Percentiles rank a stretch among this genome's conserved stretches.
These are phyloP conservation scores for Nerophis ophidion DNA, from an alignment of 2,113 vertebrate species.

Conservation along the genomic window DNA sequence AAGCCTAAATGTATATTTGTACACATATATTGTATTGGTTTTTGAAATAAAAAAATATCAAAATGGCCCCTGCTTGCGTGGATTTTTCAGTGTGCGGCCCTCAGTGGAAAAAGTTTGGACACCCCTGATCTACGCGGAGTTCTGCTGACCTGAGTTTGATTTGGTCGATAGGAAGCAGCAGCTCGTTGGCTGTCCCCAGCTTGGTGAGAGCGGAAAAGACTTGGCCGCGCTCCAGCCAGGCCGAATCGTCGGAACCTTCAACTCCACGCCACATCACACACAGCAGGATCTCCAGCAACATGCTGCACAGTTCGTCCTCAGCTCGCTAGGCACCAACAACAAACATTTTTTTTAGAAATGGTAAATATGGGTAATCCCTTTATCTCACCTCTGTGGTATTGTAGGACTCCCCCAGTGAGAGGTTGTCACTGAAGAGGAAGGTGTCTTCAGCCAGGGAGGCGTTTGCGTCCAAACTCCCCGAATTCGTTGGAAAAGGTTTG, in stretches of 20 bases:
- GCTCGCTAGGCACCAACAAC: constrained; percentile 56
- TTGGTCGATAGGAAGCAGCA: constrained; percentile 86
- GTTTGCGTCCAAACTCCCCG: constrained; percentile 70
- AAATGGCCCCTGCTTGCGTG: no score
- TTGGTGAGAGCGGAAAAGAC: constrained; percentile 93
- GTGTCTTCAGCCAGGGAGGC: constrained; percentile 64
- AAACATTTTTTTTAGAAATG: not conserved
- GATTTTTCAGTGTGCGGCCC: no score
- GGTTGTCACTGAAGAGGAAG: constrained; percentile 73
- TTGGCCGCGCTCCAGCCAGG: constrained; percentile 92
- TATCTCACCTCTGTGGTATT: constrained; percentile 81
- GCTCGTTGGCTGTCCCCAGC: constrained; percentile 81
- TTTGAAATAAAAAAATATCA: no score
- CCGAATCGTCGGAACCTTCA: constrained; percentile 85
- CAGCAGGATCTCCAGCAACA: constrained; percentile 84
- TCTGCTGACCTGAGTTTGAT: constrained; percentile 83
- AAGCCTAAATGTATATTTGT: no score
- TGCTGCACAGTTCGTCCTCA: constrained; percentile 83
- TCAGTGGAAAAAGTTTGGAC: no score
- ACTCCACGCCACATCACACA: constrained; percentile 91
- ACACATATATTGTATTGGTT: no score
- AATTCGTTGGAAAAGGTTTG: constrained; percentile 76
- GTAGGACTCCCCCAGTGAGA: constrained; percentile 78
- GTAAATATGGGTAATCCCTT: not conserved
- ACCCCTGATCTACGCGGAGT: no score